Evolutionary conservation across 1,140 invertebrate genomes (phyloP).

Genomic region (Drosophila lacteicornis): DNA sequence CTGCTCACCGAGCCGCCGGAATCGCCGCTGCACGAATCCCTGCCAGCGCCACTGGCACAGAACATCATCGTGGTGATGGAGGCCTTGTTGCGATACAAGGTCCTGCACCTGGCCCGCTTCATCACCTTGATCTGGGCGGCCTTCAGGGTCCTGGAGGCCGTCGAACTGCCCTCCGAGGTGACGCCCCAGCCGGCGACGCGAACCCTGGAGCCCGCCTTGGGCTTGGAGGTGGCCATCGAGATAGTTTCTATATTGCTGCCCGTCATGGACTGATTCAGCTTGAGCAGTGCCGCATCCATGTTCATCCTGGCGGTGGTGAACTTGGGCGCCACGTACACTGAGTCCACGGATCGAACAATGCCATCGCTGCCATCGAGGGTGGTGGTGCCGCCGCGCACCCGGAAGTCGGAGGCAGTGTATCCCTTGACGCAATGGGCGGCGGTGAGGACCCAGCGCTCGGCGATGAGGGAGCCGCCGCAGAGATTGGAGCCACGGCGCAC

Average conservation of each 20-base stretch:
- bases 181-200: conserved; percentile 61
- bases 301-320: conserved; percentile 38
- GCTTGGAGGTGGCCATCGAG: conserved; percentile 18
- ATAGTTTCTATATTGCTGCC: conserved; percentile 61
- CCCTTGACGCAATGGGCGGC: conserved; percentile 56
- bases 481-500: conserved; percentile 32
- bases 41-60: conserved; percentile 31
- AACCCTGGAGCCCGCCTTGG: conserved; percentile 27
- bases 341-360: conserved; percentile 7
- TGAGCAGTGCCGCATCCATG: conserved; percentile 60
- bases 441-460: conserved; percentile 34
- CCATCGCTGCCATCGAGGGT: conserved; percentile 48
- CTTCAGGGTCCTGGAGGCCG: conserved; percentile 23
- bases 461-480: conserved; percentile 51
- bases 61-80: conserved; percentile 55
- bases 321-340: conserved; percentile 5
- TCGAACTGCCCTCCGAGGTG: conserved; percentile 25
- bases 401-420: conserved; percentile 2
- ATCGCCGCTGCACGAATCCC: conserved; percentile 63
- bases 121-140: conserved; percentile 10
- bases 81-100: conserved; percentile 2
- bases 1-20: conserved; percentile 46
- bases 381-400: conserved; percentile 43
- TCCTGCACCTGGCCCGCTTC: neutral
- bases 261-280: conserved; percentile 30